A percentile compares a stretch with the other conserved stretches of the same genome.
Evolutionary conservation across 2,888 invertebrate species (phyloP).

Genomic region (Invenusta paracnida): DNA sequence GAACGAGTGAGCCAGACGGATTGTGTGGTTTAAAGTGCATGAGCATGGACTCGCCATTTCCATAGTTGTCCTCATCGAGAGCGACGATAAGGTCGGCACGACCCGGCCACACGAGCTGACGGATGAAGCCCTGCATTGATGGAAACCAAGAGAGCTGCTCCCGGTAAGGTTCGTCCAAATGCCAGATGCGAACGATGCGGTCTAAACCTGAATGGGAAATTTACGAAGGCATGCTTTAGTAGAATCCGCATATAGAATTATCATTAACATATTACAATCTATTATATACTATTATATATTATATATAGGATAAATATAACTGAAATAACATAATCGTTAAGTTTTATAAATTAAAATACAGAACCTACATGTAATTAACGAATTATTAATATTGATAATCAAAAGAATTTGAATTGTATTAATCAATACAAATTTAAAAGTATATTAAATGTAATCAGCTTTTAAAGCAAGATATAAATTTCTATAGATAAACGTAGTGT

Average conservation of each 20-base stretch:
- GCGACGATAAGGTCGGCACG: not conserved
- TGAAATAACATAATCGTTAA: not conserved
- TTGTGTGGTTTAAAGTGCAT: conserved; percentile 4
- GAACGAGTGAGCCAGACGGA: not conserved
- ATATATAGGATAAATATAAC: not conserved
- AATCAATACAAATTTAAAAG: too few species aligned
- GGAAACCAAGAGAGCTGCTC: not conserved
- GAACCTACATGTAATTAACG: too few species aligned
- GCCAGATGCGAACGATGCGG: not conserved
- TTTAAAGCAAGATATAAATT: too few species aligned
- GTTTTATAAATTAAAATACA: too few species aligned
- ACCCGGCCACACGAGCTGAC: not conserved
- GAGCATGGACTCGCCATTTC: not conserved
- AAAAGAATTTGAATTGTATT: too few species aligned
- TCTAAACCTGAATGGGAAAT: not conserved
- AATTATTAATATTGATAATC: too few species aligned
- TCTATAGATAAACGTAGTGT: too few species aligned
- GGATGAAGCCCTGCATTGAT: not conserved
- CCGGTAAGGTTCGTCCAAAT: not conserved
- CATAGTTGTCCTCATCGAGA: conserved; percentile 1
- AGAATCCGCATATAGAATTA: too few species aligned
- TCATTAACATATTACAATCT: too few species aligned
- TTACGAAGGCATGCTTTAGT: not conserved
- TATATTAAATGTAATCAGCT: too few species aligned
- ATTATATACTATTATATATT: not conserved